Percentiles rank a stretch among this genome's conserved stretches.
Evolutionary conservation across 2,888 invertebrate species (phyloP).

Genomic region (Drosophila peninsularis): DNA sequence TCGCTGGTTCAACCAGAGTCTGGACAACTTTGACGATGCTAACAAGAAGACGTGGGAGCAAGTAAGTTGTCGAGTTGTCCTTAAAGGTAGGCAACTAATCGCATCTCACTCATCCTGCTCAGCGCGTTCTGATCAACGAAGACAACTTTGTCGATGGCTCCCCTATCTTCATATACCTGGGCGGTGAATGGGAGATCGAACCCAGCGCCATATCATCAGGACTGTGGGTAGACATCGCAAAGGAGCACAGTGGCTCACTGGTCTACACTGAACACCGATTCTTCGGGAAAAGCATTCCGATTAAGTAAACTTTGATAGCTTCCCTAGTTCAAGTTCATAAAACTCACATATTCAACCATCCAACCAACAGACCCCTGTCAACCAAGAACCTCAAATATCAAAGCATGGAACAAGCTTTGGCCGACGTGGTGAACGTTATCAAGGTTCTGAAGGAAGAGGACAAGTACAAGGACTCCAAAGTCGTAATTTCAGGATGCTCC

Average conservation of each 20-base stretch:
- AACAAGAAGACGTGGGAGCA: slow-evolving; percentile 86
- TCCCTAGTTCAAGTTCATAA: too few species aligned
- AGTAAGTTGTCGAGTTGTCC: slow-evolving; percentile 24
- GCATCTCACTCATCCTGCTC: neutral
- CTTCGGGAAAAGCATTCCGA: slow-evolving; percentile 90
- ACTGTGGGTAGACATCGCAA: slow-evolving; percentile 87
- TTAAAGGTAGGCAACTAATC: too few species aligned
- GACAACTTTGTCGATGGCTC: slow-evolving; percentile 84
- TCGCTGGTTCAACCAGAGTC: slow-evolving; percentile 85
- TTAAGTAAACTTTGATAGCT: slow-evolving; percentile 85
- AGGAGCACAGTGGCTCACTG: slow-evolving; percentile 86
- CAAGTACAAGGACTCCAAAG: slow-evolving; percentile 78
- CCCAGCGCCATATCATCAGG: slow-evolving; percentile 87
- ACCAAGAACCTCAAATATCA: slow-evolving; percentile 86
- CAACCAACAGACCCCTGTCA: slow-evolving; percentile 32
- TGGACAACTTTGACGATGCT: slow-evolving; percentile 86
- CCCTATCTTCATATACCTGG: slow-evolving; percentile 88
- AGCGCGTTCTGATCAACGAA: slow-evolving; percentile 85
- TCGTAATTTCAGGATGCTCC: slow-evolving; percentile 87
- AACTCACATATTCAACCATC: too few species aligned
- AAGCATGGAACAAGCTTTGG: slow-evolving; percentile 87
- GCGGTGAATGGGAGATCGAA: slow-evolving; percentile 88
- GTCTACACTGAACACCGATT: slow-evolving; percentile 92
- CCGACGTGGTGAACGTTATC: slow-evolving; percentile 88
- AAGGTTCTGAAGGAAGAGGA: slow-evolving; percentile 69